Base-by-base conservation (phyloP, 2,888 invertebrate genomes). In the Glomeris marginata region DNA sequence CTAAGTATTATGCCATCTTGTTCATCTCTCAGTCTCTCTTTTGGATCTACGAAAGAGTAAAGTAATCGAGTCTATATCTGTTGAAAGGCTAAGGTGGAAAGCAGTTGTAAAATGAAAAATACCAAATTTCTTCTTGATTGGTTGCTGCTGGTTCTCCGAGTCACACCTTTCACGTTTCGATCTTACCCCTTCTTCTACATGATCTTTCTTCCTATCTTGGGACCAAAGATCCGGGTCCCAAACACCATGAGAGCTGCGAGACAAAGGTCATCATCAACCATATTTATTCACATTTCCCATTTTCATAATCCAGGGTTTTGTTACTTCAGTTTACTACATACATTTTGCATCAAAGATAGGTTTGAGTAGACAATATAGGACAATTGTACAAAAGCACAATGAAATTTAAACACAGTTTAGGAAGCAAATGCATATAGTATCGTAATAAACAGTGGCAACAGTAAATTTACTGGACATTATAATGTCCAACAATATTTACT, bases 1-100 rank as follows among this genome's bases (percentile, higher is more conserved):
- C 85, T 84, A 60, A 88, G 71, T 58, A 87, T 81, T 58, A 87
- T 84, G 46, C 82, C 82, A 66, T 84, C 84, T 64, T 80, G 79
- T 67, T 84, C 84, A 66, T 84, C 84, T 56, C 82, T 79, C 46
- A 84, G 73, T 45, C 84, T 77, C 64, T 84, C 84, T 54, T 63
- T 63, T 2, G 65, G 65, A 57, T 67, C 66, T 53, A 56, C 44
- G 52, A 3, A 28, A 28, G 28, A 28, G 36, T 16, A 41, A 41
- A 41, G 11, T 16, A 41, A 15, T 41, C 15, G 10, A 15, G 11
- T 13, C 11, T n/a, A 13, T 11, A n/a, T 41, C 11, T 41, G 11
- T 15, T 10, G 11, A 41, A 13, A 8, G 8, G 15, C 10, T 18
- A 41, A 15, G 10, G 11, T 41, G 8, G 10, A 15, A 8, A 41